Conservation (phyloP, 2,888 invertebrate genomes). For the Calephelis perditalis region DNA sequence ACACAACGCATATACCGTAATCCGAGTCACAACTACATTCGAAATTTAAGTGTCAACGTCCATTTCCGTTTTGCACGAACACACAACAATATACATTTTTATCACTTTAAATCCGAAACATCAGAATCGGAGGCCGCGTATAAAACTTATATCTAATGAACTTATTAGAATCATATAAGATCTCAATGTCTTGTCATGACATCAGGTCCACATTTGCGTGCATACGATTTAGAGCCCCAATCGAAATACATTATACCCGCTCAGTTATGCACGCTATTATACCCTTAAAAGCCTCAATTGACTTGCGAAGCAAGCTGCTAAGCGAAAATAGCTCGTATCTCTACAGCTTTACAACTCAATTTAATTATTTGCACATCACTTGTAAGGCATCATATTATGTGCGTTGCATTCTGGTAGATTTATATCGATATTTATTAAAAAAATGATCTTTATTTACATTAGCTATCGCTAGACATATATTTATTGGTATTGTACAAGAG, state of each 20-base stretch:
- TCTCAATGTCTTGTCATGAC: slow-evolving; percentile 13
- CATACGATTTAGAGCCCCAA: slow-evolving; percentile 3
- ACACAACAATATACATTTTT: slow-evolving; percentile 21
- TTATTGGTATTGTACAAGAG: slow-evolving; percentile 22
- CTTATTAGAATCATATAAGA: slow-evolving; percentile 19
- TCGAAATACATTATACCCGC: slow-evolving; percentile 1
- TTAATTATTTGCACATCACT: slow-evolving; percentile 18
- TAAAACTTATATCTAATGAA: slow-evolving; percentile 27
- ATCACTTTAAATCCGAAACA: slow-evolving; percentile 20
- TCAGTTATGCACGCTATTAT: slow-evolving; percentile 4
- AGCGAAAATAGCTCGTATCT: slow-evolving; percentile 14
- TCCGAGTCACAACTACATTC: slow-evolving; percentile 46
- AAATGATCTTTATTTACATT: slow-evolving; percentile 37
- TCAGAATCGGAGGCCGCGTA: slow-evolving; percentile 20
- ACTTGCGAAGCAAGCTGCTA: slow-evolving; percentile 15
- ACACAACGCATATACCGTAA: slow-evolving; percentile 49
- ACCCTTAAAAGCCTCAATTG: slow-evolving; percentile 7
- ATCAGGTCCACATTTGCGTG: slow-evolving; percentile 11
- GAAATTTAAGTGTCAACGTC: slow-evolving; percentile 47
- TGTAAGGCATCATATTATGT: slow-evolving; percentile 38
- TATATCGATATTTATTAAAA: slow-evolving; percentile 21
- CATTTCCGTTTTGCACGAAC: slow-evolving; percentile 38
- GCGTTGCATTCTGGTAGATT: slow-evolving; percentile 31
- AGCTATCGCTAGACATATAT: slow-evolving; percentile 26
- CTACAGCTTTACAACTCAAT: slow-evolving; percentile 6